Base-by-base conservation (phyloP, 2,797 vertebrate genomes). In the Craterocephalus amniculus region DNA sequence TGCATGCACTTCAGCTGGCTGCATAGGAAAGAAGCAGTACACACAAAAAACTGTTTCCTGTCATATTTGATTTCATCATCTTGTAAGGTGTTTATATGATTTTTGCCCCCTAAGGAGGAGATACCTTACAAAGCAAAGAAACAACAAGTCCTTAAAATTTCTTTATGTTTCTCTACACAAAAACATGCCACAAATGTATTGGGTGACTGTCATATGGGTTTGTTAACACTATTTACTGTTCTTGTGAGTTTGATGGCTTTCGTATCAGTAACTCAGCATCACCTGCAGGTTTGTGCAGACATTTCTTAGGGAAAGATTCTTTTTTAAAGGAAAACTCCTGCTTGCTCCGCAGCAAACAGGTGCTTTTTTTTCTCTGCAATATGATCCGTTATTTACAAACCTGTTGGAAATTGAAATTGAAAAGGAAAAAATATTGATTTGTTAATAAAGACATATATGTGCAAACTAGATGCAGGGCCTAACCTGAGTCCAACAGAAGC, bases 171-270 rank as follows among this genome's bases (percentile, higher is more conserved):
- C 16, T 34, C 34, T n/a, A 38, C 22, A 43, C 20, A 68, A 43
- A 45, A 1, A 55, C 20, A 35, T 24, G 43, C 65, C n/a, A 59
- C 13, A 66, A 52, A 69, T 35, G 4, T 40, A 54, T 60, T 58
- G 3, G 14, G 1, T 29, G 29, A 45, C 14, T 51, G 31, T 43
- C 11, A 34, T 0, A 8, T 9, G 10, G 65, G 12, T 49, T 67
- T 58, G 32, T 67, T 49, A 48, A 26, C 55, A 35, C 54, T 32
- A 26, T 16, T 26, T 45, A 43, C 27, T 62, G 14, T 52, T 20
- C 14, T 4, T 34, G 22, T 29, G 10, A 51, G 48, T 27, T 14
- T 72, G 34, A 64, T 51, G 55, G 29, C 48, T 24, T 31, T 24
- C 1, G 22, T 36, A 20, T 67, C 34, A 49, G n/a, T 48, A 34